Percentiles rank a stretch among this genome's conserved stretches.
phyloP scores from a whole-genome alignment of 2,797 vertebrate genomes.

The Amblyopsis hoosieri region DNA sequence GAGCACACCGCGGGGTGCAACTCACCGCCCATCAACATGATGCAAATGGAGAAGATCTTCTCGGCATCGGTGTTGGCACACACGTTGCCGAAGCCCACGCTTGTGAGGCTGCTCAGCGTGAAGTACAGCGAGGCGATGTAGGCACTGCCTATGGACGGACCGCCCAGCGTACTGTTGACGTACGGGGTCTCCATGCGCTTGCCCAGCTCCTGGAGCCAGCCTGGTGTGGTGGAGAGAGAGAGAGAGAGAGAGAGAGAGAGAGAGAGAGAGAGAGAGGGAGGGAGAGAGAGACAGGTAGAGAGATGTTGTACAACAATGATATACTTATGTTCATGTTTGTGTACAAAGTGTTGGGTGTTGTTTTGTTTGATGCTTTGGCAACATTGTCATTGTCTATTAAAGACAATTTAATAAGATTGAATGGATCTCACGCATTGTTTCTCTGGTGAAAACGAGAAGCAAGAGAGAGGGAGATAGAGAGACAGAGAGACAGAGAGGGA shows the following conservation, averaged over 20 bases:
- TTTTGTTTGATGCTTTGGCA: no score
- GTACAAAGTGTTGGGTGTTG: no score
- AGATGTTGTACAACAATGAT: background rate
- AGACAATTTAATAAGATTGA: no score
- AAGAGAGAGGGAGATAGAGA: no score
- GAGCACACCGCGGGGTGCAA: background rate
- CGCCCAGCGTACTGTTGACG: constrained; percentile 87
- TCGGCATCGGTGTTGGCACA: constrained; percentile 93
- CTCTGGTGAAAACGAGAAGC: constrained; percentile 13
- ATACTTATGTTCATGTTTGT: no score
- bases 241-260: background rate
- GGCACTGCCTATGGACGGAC: constrained; percentile 89
- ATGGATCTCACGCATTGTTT: constrained; percentile 18
- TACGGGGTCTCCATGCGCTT: constrained; percentile 92
- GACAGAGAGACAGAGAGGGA: no score
- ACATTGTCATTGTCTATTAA: no score
- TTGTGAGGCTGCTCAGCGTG: constrained; percentile 96
- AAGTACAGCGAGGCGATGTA: constrained; percentile 97
- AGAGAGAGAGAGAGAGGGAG: background rate
- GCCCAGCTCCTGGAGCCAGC: constrained; percentile 93
- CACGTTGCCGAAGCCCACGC: constrained; percentile 91
- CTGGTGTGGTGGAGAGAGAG: constrained; percentile 61
- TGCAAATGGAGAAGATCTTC: constrained; percentile 97
- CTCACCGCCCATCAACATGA: constrained; percentile 94
- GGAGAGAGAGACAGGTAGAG: background rate